Evolutionary conservation across 2,113 vertebrate genomes (phyloP), one percentile per base, ranked within the genome.

Genomic region (Notothenia coriiceps): DNA sequence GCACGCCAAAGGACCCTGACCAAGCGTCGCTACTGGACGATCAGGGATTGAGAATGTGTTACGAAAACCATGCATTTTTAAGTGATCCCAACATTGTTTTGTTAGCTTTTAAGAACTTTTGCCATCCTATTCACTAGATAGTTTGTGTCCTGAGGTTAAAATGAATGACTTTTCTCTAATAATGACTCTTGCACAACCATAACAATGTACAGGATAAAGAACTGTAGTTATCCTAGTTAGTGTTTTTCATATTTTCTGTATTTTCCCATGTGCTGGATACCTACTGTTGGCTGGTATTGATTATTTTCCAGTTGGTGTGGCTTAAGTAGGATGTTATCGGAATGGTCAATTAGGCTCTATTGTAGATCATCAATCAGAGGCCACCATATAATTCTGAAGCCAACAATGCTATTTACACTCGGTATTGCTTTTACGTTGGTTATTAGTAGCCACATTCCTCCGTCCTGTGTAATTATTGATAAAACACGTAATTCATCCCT

Each of bases 401-500:
- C 56, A 60, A 2, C 44, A 13, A 54, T 65, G 50, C 7, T 20
- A 11, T 63, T 49, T 65, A 33, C 52, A 40, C 35, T 40, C 0
- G 35, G 35, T 40, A 6, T 40, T 40, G 35, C 35, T 40, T 40
- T 40, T 40, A 40, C 35, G 35, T 40, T 40, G 7, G 1, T 40
- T 40, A 22, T 43, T 11, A 50, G 49, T 10, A 22, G 33, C 18
- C 54, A 33, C 40, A 40, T 29, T 25, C 44, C 67, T 44, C 59
- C 60, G 6, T 64, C 25, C 49, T 69, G 22, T 81, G 63, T 69
- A 74, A 81, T 59, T 52, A 79, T 67, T 79, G 51, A 82, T 76
- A 44, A 40, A 40, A 40, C 35, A 40, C 35, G 7, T 83, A 79
- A 76, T 50, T 79, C 75, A 74, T 0, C 13, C 29, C 0, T 35